Conservation (phyloP, 1,140 invertebrate genomes). For the Listronotus oregonensis region DNA sequence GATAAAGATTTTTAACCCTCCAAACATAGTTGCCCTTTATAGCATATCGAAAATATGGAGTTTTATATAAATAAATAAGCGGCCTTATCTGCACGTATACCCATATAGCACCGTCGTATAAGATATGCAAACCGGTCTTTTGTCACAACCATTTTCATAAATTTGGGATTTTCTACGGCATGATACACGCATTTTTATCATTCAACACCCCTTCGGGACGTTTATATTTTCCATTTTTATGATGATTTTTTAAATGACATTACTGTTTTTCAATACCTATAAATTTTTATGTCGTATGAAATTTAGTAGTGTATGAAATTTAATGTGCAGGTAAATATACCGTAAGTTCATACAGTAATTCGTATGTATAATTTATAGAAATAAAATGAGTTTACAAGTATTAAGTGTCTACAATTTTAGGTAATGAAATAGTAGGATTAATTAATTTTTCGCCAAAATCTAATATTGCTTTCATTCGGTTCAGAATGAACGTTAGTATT, state of each 20-base stretch:
- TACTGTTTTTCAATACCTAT: slow-evolving; percentile 13
- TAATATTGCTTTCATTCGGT: no score
- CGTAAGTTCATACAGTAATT: no score
- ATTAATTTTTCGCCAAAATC: no score
- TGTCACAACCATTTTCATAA: slow-evolving; percentile 46
- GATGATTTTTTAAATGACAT: slow-evolving; percentile 22
- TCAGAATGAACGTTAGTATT: no score
- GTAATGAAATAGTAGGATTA: no score
- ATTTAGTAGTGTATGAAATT: neutral
- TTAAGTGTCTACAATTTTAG: no score
- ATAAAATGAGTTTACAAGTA: no score
- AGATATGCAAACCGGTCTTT: slow-evolving; percentile 47
- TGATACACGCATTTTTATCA: slow-evolving; percentile 33
- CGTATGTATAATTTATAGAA: no score
- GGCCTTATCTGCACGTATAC: slow-evolving; percentile 15
- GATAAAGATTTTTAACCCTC: slow-evolving; percentile 20
- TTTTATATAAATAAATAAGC: slow-evolving; percentile 33
- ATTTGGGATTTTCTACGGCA: slow-evolving; percentile 42
- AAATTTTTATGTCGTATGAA: neutral
- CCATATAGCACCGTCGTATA: slow-evolving; percentile 25
- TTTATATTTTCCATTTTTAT: slow-evolving; percentile 24
- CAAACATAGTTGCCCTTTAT: slow-evolving; percentile 12
- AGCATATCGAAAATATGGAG: slow-evolving; percentile 30
- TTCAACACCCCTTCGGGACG: neutral
- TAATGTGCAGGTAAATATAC: neutral